A percentile compares a stretch with the other conserved stretches of the same genome.
Evolutionary conservation across 2,113 vertebrate species (phyloP).

Genomic region (Ictidomys tridecemlineatus): DNA sequence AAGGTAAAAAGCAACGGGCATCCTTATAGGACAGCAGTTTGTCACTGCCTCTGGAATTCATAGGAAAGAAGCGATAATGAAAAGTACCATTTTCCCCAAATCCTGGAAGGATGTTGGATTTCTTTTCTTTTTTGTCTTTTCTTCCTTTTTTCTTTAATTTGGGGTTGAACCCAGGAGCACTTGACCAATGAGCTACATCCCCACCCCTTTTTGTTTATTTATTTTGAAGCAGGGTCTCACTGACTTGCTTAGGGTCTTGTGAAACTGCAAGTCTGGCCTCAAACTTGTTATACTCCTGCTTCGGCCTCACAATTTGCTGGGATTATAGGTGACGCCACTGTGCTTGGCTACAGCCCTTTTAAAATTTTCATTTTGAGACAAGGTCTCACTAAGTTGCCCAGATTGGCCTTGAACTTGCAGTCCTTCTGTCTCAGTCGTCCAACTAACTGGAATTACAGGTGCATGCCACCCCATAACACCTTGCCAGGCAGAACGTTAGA

Average conservation of each 20-base stretch:
- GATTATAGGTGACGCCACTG: neutral
- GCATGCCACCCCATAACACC: neutral
- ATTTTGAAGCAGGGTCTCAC: neutral
- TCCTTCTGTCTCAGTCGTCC: neutral
- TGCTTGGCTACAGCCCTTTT: neutral
- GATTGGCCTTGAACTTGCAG: neutral
- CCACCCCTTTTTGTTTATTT: neutral
- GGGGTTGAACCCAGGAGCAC: neutral
- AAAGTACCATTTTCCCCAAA: slow-evolving; percentile 43
- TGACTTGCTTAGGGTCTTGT: neutral
- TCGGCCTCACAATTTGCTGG: neutral
- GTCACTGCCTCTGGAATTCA: neutral
- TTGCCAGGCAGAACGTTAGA: slow-evolving; percentile 11
- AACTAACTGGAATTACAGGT: neutral
- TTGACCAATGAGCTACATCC: neutral
- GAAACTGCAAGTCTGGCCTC: neutral
- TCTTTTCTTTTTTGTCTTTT: neutral
- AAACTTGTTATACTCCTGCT: neutral
- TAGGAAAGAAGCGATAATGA: neutral
- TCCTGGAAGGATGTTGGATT: slow-evolving; percentile 54
- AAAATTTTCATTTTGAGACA: neutral
- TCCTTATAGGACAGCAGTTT: neutral
- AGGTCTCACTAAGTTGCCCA: neutral
- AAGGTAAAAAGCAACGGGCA: neutral
- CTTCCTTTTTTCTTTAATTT: no score